Conservation (phyloP, 2,113 vertebrate genomes). For the Trachemys scripta region DNA sequence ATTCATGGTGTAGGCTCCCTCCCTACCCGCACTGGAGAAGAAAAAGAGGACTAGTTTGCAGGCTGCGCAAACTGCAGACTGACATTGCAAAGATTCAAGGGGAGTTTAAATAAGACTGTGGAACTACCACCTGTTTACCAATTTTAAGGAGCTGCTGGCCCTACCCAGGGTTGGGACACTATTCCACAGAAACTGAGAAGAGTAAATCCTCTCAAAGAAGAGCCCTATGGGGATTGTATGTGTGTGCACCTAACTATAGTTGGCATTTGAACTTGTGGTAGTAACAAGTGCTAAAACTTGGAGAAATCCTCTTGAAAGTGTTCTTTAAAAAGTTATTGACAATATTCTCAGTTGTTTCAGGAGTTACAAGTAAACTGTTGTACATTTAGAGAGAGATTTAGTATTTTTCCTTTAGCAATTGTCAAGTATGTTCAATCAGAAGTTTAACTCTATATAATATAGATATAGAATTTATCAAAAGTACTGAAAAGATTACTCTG, state of each 20-base stretch:
- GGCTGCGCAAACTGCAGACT: not conserved
- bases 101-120: too few species aligned
- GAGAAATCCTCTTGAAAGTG: not conserved
- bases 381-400: not conserved
- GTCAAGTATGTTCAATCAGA: not conserved
- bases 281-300: not conserved
- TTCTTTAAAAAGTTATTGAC: not conserved
- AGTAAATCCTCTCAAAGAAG: not conserved
- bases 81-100: not conserved
- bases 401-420: not conserved
- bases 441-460: not conserved
- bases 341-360: not conserved
- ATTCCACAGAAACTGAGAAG: not conserved
- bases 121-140: not conserved
- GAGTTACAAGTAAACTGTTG: not conserved
- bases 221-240: not conserved
- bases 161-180: not conserved
- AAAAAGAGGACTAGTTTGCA: too few species aligned
- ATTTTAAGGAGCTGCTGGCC: not conserved
- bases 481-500: not conserved
- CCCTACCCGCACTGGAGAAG: too few species aligned
- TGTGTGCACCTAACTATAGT: not conserved
- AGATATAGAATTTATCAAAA: not conserved
- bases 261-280: not conserved
- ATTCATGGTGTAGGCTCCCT: not conserved